Evolutionary conservation across 2,797 vertebrate genomes (phyloP).

Genomic region (Fistularia commersonii): DNA sequence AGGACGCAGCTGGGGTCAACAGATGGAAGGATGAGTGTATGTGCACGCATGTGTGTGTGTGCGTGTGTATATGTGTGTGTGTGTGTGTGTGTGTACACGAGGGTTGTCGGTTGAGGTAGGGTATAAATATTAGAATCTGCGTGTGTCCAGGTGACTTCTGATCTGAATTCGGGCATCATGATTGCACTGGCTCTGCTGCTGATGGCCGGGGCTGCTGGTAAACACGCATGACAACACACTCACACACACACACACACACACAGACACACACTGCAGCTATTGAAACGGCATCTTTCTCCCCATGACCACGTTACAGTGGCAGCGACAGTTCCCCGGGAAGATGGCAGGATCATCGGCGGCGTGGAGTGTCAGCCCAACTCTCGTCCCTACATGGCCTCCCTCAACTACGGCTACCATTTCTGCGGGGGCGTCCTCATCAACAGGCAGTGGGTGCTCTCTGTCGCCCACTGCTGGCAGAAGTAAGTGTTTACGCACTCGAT

Average conservation of each 20-base stretch:
- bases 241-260: background rate
- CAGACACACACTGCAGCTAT: background rate
- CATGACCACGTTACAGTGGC: background rate
- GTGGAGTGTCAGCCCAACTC: constrained; percentile 58
- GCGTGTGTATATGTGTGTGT: no score
- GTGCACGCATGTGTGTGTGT: no score
- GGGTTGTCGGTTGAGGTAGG: background rate
- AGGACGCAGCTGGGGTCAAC: constrained; percentile 23
- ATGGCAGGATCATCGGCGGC: constrained; percentile 70
- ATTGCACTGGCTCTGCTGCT: constrained; percentile 63
- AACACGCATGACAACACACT: constrained; percentile 12
- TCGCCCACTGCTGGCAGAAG: constrained; percentile 77
- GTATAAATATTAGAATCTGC: constrained; percentile 56
- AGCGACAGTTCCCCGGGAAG: constrained; percentile 61
- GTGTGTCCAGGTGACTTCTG: constrained; percentile 42
- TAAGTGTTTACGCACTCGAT: constrained; percentile 44
- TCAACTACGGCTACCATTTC: constrained; percentile 69
- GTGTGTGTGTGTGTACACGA: no score
- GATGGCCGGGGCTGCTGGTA: constrained; percentile 72
- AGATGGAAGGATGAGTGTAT: background rate
- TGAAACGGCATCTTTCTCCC: background rate
- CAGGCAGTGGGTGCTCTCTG: constrained; percentile 71
- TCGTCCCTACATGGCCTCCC: constrained; percentile 72
- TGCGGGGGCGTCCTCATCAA: constrained; percentile 76
- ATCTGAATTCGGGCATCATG: constrained; percentile 52